Base-by-base conservation (phyloP, 1,140 invertebrate genomes). In the Leptinotarsa texana region DNA sequence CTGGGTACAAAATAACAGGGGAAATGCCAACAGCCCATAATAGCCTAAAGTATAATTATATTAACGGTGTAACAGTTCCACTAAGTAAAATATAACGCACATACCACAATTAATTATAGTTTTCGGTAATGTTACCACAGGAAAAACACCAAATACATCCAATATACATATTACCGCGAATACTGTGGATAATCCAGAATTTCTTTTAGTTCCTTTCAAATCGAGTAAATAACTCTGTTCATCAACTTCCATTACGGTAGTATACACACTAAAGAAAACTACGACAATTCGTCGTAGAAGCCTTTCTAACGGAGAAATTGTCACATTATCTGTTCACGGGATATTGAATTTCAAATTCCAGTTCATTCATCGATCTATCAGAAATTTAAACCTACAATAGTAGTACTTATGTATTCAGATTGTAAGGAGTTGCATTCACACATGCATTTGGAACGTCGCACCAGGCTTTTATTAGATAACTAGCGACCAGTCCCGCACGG, bases 141-240 rank as follows among this genome's bases (percentile, higher is more conserved):
- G 93, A 81, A 94, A 94, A 0, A 95, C 92, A 49, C 93, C 93
- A 79, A 95, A 94, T 66, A 95, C 87, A 84, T 94, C 93, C 8
- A 94, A 87, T 18, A 95, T 90, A 81, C 93, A 94, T 17, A 94
- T 85, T 8, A 90, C 88, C 0, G 93, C 90, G 81, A 93, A 93
- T 57, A 92, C 81, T 1, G 93, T 83, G 17, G 91, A 91, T 13
- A 93, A 84, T 1, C 90, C 90, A 48, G 80, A 68, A 67, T 57
- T 33, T 27, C 3, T 13, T 69, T 11, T 47, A 13, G 22, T 72
- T 21, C 65, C 63, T 48, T 21, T 27, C 42, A 47, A 33, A 57
- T 76, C 72, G 33, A 80, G 69, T 57, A 80, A 63, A 18, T 70
- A 69, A 63, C 71, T 78, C 51, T 69, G 69, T 75, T 80, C 79